phyloP scores from a whole-genome alignment of 2,797 vertebrate species.

The Distichodus sexfasciatus region DNA sequence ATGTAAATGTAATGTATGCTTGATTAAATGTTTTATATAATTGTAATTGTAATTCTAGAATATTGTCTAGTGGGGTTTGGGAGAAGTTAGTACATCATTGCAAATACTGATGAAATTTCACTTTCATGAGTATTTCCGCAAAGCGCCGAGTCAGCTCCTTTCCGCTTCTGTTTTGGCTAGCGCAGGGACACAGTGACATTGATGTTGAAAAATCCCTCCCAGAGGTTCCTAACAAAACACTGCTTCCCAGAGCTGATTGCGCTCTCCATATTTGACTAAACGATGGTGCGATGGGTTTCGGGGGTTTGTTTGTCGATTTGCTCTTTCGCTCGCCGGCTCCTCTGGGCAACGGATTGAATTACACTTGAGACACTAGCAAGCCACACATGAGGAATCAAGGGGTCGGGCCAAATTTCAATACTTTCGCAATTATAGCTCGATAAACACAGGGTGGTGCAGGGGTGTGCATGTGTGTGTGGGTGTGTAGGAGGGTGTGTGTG shows the following conservation, averaged over 20 bases:
- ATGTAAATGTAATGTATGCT: too few species aligned
- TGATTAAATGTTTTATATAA: too few species aligned
- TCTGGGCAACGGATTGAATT: slow-evolving; percentile 79
- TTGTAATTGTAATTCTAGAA: too few species aligned
- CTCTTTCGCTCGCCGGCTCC: slow-evolving; percentile 75
- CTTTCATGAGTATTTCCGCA: too few species aligned
- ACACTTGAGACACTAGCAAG: slow-evolving; percentile 75
- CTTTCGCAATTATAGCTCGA: slow-evolving; percentile 72
- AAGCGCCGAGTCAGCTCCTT: neutral
- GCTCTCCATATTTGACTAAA: slow-evolving; percentile 78
- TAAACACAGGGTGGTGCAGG: slow-evolving; percentile 61
- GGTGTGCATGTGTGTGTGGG: too few species aligned
- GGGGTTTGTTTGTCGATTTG: slow-evolving; percentile 77
- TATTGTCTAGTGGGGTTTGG: too few species aligned
- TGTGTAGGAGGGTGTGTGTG: too few species aligned
- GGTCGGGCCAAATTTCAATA: slow-evolving; percentile 70
- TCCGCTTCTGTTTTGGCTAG: neutral
- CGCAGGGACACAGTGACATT: slow-evolving; percentile 15
- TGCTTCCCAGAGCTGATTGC: slow-evolving; percentile 72
- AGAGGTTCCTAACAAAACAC: slow-evolving; percentile 48
- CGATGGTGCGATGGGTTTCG: slow-evolving; percentile 67
- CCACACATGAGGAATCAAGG: slow-evolving; percentile 73
- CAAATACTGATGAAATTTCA: too few species aligned
- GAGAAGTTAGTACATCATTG: too few species aligned
- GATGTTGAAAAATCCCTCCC: slow-evolving; percentile 19